phyloP scores from a whole-genome alignment of 1,140 invertebrate species.

The Caerostris extrusa region DNA sequence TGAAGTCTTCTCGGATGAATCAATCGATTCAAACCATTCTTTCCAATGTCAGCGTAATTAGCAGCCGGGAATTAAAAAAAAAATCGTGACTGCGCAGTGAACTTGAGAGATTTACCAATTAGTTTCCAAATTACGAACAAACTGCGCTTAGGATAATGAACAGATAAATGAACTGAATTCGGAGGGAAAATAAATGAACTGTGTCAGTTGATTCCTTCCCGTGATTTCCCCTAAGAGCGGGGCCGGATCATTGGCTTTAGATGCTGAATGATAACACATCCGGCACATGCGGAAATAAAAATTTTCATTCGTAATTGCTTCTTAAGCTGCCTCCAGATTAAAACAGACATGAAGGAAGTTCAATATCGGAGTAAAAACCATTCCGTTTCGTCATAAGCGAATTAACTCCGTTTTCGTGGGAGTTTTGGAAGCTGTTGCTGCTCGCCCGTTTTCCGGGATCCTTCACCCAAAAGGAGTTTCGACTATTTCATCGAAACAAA shows the following conservation, averaged over 20 bases:
- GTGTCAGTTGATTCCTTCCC: slow-evolving; percentile 75
- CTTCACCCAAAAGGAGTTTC: slow-evolving; percentile 70
- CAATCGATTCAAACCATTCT: slow-evolving; percentile 60
- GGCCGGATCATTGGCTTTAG: slow-evolving; percentile 74
- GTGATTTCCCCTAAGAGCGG: slow-evolving; percentile 73
- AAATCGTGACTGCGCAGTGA: slow-evolving; percentile 35
- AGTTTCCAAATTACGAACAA: slow-evolving; percentile 72
- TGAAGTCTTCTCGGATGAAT: slow-evolving; percentile 17
- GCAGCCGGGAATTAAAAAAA: slow-evolving; percentile 16
- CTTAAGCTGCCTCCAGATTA: slow-evolving; percentile 76
- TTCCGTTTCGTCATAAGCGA: slow-evolving; percentile 49
- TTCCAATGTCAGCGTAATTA: slow-evolving; percentile 66
- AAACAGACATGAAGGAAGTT: slow-evolving; percentile 56
- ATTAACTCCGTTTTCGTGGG: slow-evolving; percentile 70
- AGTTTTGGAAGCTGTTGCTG: slow-evolving; percentile 66
- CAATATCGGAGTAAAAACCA: slow-evolving; percentile 64
- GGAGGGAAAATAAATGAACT: slow-evolving; percentile 76
- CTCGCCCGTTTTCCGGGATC: slow-evolving; percentile 9
- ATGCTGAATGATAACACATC: slow-evolving; percentile 77
- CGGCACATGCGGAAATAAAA: slow-evolving; percentile 68
- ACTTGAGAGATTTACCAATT: slow-evolving; percentile 74
- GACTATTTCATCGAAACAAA: slow-evolving; percentile 74
- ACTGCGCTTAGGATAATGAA: slow-evolving; percentile 75
- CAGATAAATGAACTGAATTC: slow-evolving; percentile 76
- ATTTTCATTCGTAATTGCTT: slow-evolving; percentile 75